Conservation (phyloP, 2,797 vertebrate genomes). For the Cryptoprocta ferox region DNA sequence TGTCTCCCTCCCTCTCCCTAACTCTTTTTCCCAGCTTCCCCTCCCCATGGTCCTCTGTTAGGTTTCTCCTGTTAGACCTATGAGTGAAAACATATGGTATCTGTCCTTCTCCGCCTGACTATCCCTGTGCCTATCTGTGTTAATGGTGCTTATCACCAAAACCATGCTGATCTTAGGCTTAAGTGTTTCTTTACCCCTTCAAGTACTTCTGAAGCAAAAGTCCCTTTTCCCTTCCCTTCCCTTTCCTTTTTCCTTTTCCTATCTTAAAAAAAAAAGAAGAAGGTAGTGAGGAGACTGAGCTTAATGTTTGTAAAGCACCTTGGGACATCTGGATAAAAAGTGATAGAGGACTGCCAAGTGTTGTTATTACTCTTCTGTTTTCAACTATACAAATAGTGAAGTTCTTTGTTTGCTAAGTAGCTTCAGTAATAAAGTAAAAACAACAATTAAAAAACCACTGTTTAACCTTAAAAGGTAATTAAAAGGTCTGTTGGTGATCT, state of each 20-base stretch:
- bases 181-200: background rate
- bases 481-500: background rate
- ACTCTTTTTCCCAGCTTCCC: no score
- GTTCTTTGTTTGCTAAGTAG: slow-evolving; percentile 51
- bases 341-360: background rate
- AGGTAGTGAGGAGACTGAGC: background rate
- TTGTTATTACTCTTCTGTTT: background rate
- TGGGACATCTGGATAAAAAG: slow-evolving; percentile 41
- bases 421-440: slow-evolving; percentile 28
- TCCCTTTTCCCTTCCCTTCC: background rate
- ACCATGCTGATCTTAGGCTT: background rate
- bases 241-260: background rate
- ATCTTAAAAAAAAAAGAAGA: background rate
- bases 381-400: background rate
- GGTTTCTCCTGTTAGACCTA: no score
- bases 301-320: background rate
- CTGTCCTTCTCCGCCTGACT: no score
- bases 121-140: background rate
- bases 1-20: no score
- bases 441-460: background rate
- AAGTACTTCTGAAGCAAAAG: slow-evolving; percentile 14
- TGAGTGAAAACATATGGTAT: no score
- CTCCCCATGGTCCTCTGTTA: no score
- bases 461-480: slow-evolving; percentile 48
- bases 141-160: background rate